Evolutionary conservation across 23 tunicate genomes (phyloP).

Genomic region (Halocynthia aurantium): DNA sequence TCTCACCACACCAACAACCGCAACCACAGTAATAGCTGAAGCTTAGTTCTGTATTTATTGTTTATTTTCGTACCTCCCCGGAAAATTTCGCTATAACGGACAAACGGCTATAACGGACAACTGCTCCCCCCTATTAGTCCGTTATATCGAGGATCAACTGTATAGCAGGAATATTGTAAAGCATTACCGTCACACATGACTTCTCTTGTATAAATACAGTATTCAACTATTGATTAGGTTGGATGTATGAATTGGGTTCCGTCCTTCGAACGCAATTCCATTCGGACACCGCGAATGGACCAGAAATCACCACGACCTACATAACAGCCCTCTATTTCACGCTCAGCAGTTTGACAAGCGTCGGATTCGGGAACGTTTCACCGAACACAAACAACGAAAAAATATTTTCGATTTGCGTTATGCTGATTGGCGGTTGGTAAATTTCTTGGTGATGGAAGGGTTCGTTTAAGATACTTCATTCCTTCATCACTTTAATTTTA

Average conservation of each 20-base stretch:
- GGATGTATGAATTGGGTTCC: constrained; percentile 46
- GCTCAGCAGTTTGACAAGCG: constrained; percentile 69
- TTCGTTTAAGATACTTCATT: background rate
- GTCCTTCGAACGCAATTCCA: constrained; percentile 35
- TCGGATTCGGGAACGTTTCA: constrained; percentile 83
- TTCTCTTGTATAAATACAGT: too few species aligned
- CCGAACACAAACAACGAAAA: constrained; percentile 74
- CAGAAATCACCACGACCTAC: constrained; percentile 39
- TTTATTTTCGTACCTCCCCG: too few species aligned
- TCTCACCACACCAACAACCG: too few species aligned
- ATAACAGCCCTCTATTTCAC: constrained; percentile 79
- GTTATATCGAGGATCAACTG: too few species aligned
- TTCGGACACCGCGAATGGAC: constrained; percentile 55
- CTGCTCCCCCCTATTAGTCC: too few species aligned
- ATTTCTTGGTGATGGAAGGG: background rate
- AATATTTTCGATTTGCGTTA: constrained; percentile 57
- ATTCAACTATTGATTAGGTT: constrained; percentile 18
- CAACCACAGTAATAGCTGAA: too few species aligned
- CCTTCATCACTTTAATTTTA: background rate
- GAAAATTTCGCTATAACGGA: too few species aligned
- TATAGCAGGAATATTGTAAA: too few species aligned
- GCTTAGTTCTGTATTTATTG: too few species aligned
- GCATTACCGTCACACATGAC: too few species aligned
- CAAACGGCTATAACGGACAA: too few species aligned
- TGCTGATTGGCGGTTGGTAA: constrained; percentile 67